These are phyloP conservation scores for Probosciger aterrimus DNA, from an alignment of 2,113 vertebrate species.

Conservation along the genomic window DNA sequence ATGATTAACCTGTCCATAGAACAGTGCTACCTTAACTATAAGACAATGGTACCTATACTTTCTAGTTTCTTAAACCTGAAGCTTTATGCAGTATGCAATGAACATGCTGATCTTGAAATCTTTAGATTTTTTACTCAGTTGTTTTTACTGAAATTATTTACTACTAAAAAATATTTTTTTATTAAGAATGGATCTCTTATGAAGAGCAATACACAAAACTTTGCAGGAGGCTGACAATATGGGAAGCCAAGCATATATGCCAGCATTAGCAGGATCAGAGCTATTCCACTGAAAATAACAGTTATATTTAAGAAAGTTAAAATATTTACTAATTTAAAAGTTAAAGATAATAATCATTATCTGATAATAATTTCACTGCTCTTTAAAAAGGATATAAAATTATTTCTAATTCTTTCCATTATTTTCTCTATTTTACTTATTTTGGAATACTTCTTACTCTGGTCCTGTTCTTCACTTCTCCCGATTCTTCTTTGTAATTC, in stretches of 20 bases:
- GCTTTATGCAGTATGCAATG: neutral
- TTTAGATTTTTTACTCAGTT: neutral
- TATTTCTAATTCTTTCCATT: neutral
- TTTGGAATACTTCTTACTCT: neutral
- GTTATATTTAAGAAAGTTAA: neutral
- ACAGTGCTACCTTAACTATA: neutral
- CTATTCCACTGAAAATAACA: neutral
- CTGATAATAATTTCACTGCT: neutral
- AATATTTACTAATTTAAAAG: neutral
- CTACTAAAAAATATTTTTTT: neutral
- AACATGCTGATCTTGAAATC: neutral
- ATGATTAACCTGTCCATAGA: neutral
- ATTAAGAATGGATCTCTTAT: neutral
- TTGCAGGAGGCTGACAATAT: neutral
- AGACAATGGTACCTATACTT: neutral
- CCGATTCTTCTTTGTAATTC: neutral
- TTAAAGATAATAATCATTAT: neutral
- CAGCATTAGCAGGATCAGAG: neutral
- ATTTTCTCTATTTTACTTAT: neutral
- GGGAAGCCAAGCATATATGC: neutral
- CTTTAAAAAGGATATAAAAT: neutral
- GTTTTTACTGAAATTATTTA: neutral
- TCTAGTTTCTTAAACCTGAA: neutral
- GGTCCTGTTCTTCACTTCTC: neutral
- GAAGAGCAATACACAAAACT: neutral